Base-by-base conservation (phyloP, 2,797 vertebrate species). In the Lepilemur ruficaudatus region DNA sequence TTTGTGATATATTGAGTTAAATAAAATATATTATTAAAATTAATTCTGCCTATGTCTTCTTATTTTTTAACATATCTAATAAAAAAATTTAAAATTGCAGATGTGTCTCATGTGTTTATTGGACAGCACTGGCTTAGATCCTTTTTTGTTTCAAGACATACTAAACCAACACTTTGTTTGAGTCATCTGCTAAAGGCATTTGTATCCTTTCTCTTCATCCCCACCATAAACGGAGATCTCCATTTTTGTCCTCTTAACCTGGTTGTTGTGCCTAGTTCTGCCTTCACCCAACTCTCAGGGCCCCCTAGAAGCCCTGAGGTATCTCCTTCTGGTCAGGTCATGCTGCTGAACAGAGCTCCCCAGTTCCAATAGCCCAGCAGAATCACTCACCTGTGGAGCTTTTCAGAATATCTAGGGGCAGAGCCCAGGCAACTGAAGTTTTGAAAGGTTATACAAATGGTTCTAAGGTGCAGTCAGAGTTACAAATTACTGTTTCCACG, bases 21-120 rank as follows among this genome's bases (percentile, higher is more conserved):
- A 73, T 59, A 67, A 85, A 84, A 88, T 65, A 48, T 32, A n/a
- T 65, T 70, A 81, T 85, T 52, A 52, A 86, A 85, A 86, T 89
- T 46, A 93, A 52, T 38, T 89, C 9, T 59, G 1, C 23, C 12
- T 84, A 4, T 75, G n/a, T 41, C 50, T 43, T 87, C 25, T 43
- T 72, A 28, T 18, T 81, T 63, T 61, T 75, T 28, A 55, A 69
- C 52, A 20, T 55, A 25, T 5, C 32, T 55, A 63, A 23, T 75
- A 4, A 15, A 73, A 93, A 93, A 90, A 35, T 50, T 89, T 78
- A 20, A 59, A 80, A 75, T 69, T 30, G 38, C 14, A 5, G 46
- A 35, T 75, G 10, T 84, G 32, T 9, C 23, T 48, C 25, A 13
- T 41, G 10, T 80, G 87, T 95, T 72, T 38, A 35, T 11, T 82